Conservation (phyloP, 2,888 invertebrate species). For the Anorthoa munda region DNA sequence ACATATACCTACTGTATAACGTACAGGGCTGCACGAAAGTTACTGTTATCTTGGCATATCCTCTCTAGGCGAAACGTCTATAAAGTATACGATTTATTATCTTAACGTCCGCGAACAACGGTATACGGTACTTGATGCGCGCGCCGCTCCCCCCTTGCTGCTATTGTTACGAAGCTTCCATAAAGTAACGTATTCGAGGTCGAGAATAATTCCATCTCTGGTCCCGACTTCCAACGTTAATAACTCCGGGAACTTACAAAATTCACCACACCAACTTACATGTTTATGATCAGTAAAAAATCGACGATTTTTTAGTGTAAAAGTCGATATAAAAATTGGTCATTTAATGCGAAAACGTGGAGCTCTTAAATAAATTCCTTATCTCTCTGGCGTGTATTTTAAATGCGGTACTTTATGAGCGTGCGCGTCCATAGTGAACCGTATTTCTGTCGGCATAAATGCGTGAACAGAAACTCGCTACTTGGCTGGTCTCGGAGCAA, state of each 20-base stretch:
- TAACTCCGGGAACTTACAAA: slow-evolving; percentile 65
- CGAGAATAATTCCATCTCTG: slow-evolving; percentile 87
- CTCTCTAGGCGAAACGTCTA: slow-evolving; percentile 90
- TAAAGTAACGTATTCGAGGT: slow-evolving; percentile 84
- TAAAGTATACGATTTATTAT: slow-evolving; percentile 87
- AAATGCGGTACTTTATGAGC: slow-evolving; percentile 89
- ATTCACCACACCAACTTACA: slow-evolving; percentile 65
- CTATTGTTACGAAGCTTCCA: slow-evolving; percentile 90
- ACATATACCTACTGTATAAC: slow-evolving; percentile 83
- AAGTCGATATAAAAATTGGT: slow-evolving; percentile 43
- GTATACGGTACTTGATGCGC: slow-evolving; percentile 85
- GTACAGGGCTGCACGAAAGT: slow-evolving; percentile 89
- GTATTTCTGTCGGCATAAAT: slow-evolving; percentile 76
- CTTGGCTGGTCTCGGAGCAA: slow-evolving; percentile 90
- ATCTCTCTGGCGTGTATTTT: slow-evolving; percentile 90
- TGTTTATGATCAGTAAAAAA: slow-evolving; percentile 78
- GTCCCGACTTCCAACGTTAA: slow-evolving; percentile 77
- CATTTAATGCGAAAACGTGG: slow-evolving; percentile 59
- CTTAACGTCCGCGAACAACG: slow-evolving; percentile 80
- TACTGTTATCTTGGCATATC: slow-evolving; percentile 92
- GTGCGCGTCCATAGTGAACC: slow-evolving; percentile 84
- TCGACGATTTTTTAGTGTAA: slow-evolving; percentile 81
- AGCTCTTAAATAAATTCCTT: slow-evolving; percentile 87
- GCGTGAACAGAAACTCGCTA: slow-evolving; percentile 79
- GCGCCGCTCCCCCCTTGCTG: slow-evolving; percentile 89